phyloP scores from a whole-genome alignment of 2,113 vertebrate species.

The Aptenodytes forsteri region DNA sequence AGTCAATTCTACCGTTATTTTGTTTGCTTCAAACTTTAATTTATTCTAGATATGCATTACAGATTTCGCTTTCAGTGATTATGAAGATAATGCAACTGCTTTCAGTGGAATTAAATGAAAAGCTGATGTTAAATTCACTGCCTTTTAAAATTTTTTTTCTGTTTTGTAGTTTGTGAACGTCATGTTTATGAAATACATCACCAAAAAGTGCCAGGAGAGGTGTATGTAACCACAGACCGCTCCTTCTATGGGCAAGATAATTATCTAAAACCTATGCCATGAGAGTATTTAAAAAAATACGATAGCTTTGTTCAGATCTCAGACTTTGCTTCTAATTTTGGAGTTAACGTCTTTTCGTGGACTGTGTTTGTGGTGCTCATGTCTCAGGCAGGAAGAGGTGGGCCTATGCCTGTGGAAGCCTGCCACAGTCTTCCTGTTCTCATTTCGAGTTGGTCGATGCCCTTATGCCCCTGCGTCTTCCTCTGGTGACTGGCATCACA shows the following conservation, averaged over 20 bases:
- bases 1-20: constrained; percentile 19
- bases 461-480: background rate
- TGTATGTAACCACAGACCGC: background rate
- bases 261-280: constrained; percentile 9
- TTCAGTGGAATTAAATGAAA: background rate
- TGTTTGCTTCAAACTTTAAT: constrained; percentile 46
- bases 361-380: background rate
- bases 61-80: background rate
- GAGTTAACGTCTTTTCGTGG: background rate
- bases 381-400: background rate
- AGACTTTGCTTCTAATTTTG: background rate
- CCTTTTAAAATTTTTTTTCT: background rate
- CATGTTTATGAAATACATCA: constrained; percentile 29
- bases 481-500: background rate
- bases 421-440: background rate
- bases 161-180: constrained; percentile 13
- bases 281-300: background rate
- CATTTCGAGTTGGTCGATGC: fast-evolving
- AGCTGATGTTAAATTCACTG: background rate
- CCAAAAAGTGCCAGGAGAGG: constrained; percentile 27
- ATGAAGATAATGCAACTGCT: background rate
- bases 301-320: background rate
- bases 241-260: constrained; percentile 22
- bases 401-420: background rate
- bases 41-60: background rate